Conservation (phyloP, 2,113 vertebrate genomes). For the Hydrochoerus hydrochaeris region DNA sequence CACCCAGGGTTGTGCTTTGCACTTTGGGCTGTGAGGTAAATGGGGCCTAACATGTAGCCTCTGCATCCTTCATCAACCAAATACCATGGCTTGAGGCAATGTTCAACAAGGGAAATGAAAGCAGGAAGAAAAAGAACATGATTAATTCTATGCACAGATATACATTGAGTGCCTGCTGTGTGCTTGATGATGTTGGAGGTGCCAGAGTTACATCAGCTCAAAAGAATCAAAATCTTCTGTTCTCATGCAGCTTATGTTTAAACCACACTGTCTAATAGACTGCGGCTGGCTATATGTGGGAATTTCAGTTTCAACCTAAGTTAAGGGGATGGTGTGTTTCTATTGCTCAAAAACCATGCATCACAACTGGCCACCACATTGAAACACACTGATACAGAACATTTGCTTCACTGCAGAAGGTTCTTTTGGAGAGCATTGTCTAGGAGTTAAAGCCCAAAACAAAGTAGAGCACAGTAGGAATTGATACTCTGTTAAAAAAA, state of each 20-base stretch:
- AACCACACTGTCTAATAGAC: not conserved
- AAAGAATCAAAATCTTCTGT: not conserved
- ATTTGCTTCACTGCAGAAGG: not conserved
- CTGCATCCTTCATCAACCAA: not conserved
- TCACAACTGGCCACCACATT: not conserved
- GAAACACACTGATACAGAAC: not conserved
- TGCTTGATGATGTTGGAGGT: not conserved
- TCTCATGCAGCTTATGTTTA: not conserved
- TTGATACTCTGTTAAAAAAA: not conserved
- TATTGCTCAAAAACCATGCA: not conserved
- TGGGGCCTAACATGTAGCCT: not conserved
- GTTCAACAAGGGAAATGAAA: not conserved
- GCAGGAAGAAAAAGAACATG: not conserved
- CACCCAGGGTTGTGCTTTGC: not conserved
- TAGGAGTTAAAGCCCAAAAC: not conserved
- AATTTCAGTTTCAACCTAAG: not conserved
- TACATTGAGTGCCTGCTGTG: not conserved
- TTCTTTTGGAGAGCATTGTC: slow-evolving; percentile 7
- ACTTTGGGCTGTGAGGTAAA: not conserved
- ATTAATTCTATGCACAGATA: not conserved
- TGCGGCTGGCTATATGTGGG: not conserved
- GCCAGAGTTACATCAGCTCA: not conserved
- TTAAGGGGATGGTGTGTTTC: not conserved
- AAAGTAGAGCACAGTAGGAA: not conserved
- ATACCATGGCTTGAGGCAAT: not conserved